Evolutionary conservation across 2,113 vertebrate species (phyloP), one percentile per base, ranked within the genome.

Genomic region (Hemichromis elongatus): DNA sequence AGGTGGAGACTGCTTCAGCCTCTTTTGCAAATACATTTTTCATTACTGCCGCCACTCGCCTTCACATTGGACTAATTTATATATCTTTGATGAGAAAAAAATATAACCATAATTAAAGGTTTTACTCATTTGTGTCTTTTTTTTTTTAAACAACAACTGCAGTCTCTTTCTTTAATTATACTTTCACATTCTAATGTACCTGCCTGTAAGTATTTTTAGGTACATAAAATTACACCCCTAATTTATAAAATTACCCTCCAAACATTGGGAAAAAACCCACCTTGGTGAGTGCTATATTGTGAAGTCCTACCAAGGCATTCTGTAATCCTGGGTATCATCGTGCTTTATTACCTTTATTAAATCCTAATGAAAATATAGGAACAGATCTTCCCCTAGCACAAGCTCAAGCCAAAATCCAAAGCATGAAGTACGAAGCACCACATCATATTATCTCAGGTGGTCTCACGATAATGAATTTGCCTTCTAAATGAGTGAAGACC

Each of bases 221-320:
- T 61, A 35, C 30, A 61, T 28, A 61, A 61, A 30, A 19, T 61
- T 35, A 61, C 16, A 61, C 57, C 30, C 57, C 16, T 61, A 61
- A 61, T 61, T 0, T 61, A 35, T 3, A 61, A 61, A 61, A 33
- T 28, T 33, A 63, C 59, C 1, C 37, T 35, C 12, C 33, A 63
- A 63, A 63, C n/a, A 0, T n/a, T 63, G 59, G 18, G 28, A 3
- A 4, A 0, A 2, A 35, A 35, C 5, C 35, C 35, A 35, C 35
- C 6, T 7, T 35, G 7, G 35, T 8, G 40, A 40, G 40, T 8
- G 40, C 40, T 40, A 9, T 40, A 35, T 35, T 11, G 9, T 40
- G 9, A 40, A 40, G 40, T 9, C 28, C 28, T 28, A 28, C 28
- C 28, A 28, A 28, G 4, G 28, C 28, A 28, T 28, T 28, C 28